A percentile compares a stretch with the other conserved stretches of the same genome.
Conservation (phyloP, 2,888 invertebrate genomes). For the Augiades crinisus region DNA sequence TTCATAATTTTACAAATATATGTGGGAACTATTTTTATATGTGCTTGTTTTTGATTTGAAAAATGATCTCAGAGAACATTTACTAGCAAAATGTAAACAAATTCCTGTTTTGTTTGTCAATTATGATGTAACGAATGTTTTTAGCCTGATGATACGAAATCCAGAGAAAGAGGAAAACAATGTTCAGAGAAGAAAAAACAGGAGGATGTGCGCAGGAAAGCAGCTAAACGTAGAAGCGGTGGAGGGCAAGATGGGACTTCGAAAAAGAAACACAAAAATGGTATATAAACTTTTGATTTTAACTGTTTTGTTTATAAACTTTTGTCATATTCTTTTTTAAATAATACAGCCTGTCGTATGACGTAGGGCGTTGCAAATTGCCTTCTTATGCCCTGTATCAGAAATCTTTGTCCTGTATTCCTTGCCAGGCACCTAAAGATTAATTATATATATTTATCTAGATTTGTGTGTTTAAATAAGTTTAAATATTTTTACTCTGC, state of each 20-base stretch:
- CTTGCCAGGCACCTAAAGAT: no score
- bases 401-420: no score
- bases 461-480: no score
- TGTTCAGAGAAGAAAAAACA: constrained; percentile 46
- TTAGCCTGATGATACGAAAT: constrained; percentile 52
- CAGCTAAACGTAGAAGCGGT: constrained; percentile 62
- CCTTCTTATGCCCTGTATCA: no score
- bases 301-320: no score
- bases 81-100: not conserved
- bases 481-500: no score
- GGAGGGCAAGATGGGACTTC: constrained; percentile 40
- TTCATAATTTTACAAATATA: constrained; percentile 41
- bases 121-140: constrained; percentile 26
- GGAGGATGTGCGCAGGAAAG: constrained; percentile 48
- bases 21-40: not conserved
- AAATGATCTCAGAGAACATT: not conserved
- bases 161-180: constrained; percentile 44
- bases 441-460: no score
- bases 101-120: not conserved
- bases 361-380: no score
- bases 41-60: not conserved
- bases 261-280: constrained; percentile 51
- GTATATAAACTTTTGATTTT: no score
- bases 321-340: no score
- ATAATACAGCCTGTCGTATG: no score